Base-by-base conservation (phyloP, 2,113 vertebrate genomes). In the Oxygymnocypris stewartii region DNA sequence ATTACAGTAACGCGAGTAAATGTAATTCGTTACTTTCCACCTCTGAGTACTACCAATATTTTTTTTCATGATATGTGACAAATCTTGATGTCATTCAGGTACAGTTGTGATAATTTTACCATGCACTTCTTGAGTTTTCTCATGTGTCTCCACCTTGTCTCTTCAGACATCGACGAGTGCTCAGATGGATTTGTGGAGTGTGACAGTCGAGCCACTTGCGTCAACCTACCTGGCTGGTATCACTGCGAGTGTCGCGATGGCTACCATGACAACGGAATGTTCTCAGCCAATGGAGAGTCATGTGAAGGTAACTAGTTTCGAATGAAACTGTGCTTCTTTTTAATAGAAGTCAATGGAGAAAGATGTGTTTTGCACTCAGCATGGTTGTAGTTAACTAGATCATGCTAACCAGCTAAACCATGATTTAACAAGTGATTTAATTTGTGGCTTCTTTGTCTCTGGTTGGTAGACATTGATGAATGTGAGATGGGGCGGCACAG, bases 201-300 rank as follows among this genome's bases (percentile, higher is more conserved):
- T 0, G 97, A 99, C 94, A 98, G 96, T 91, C 97, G 96, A 90
- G 97, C 98, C 89, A 96, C 93, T 92, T 99, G 98, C 93, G 94
- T 99, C 90, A 99, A 99, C 94, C 94, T 99, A 90, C 98, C 98
- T 10, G 98, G 98, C 18, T 99, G 98, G 98, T 99, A 99, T 94
- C 98, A 99, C 94, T 99, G 98, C 0, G 98, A 99, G 85, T 99
- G 98, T 90, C 96, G 97, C 40, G 98, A 99, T 0, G 98, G 98
- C 87, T 99, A 98, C 95, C 98, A 99, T 89, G 98, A 99, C 94
- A 99, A 98, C 92, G 98, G 98, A 83, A 96, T 98, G 95, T 99
- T 99, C 93, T 97, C 97, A 49, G 93, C 97, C 87, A 96, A 94
- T 69, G 98, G 98, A 92, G 97, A 99, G 82, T 99, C 98, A 0